Evolutionary conservation across 2,797 vertebrate species (phyloP), one percentile per base, ranked within the genome.

Genomic region (Lagothrix lagotricha): DNA sequence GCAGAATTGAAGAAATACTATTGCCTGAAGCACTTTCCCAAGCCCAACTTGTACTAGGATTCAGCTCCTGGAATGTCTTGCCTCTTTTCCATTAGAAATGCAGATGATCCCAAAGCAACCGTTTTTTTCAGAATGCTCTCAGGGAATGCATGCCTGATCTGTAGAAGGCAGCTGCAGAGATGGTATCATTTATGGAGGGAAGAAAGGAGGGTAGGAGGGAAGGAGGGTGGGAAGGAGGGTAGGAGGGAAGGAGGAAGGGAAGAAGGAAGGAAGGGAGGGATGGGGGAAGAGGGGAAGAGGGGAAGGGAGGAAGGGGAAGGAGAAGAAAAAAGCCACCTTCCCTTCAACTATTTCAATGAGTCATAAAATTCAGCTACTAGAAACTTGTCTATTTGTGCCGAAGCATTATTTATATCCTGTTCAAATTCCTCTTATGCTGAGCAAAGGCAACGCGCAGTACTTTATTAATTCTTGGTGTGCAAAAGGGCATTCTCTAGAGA

Each of bases 11-110:
- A 97, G 96, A 97, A 97, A 93, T 97, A 76, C 58, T 39, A 33
- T 96, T 93, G 97, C 97, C 97, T 95, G 94, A 93, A 97, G 97
- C 97, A 93, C 39, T 98, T 98, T 98, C 96, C 97, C 96, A 98
- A 97, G 50, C 94, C 95, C 91, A 96, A 41, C 86, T 85, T 97
- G 97, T 96, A 52, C 90, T 73, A 89, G 94, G 94, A 97, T 96
- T 95, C 95, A 92, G 89, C 77, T 86, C 77, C 10, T 81, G 94
- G 93, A 97, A 91, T 28, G 64, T 89, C 89, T 77, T 92, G 86
- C 82, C 80, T 87, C 77, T 81, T 36, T 97, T 58, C 83, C 58
- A 92, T 97, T 84, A 90, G 96, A 97, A 98, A 98, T 98, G 97
- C 93, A 98, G 95, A 97, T 96, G 83, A 97, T 44, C 58, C 79